Conservation (phyloP, 2,888 invertebrate species). For the Pterostichus niger region DNA sequence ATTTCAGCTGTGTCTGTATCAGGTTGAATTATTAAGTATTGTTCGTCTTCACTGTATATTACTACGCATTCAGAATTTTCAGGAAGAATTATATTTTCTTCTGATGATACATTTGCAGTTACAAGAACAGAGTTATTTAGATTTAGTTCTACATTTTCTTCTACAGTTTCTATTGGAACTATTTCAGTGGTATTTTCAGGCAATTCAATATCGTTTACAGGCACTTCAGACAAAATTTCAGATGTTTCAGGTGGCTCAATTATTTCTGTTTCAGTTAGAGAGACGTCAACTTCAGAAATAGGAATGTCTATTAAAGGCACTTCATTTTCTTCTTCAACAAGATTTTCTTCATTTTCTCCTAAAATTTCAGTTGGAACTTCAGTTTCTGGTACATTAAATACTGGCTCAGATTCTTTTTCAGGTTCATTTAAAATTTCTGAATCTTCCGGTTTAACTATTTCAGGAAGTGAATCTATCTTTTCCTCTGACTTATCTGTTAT, state of each 20-base stretch:
- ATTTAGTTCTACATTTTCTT: conserved; percentile 22
- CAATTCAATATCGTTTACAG: not conserved
- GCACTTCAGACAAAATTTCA: not conserved
- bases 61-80: conserved; percentile 33
- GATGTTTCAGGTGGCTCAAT: not conserved
- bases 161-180: conserved; percentile 7
- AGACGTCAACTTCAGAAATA: not conserved
- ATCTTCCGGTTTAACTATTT: not conserved
- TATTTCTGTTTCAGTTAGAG: not conserved
- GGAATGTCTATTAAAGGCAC: conserved; percentile 1
- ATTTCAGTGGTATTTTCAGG: conserved; percentile 26
- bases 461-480: not conserved
- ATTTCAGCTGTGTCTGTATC: conserved; percentile 12
- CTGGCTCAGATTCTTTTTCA: conserved; percentile 12
- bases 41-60: conserved; percentile 31
- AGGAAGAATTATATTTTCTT: conserved; percentile 42
- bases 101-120: not conserved
- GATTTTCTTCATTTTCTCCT: conserved; percentile 11
- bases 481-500: not conserved
- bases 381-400: not conserved
- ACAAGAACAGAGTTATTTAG: not conserved
- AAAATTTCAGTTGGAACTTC: conserved; percentile 2
- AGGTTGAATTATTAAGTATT: conserved; percentile 31
- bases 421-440: not conserved
- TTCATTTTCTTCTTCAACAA: conserved; percentile 2